These are phyloP conservation scores for Alectoris magna DNA, from an alignment of 2,797 vertebrate genomes.

Conservation along the genomic window DNA sequence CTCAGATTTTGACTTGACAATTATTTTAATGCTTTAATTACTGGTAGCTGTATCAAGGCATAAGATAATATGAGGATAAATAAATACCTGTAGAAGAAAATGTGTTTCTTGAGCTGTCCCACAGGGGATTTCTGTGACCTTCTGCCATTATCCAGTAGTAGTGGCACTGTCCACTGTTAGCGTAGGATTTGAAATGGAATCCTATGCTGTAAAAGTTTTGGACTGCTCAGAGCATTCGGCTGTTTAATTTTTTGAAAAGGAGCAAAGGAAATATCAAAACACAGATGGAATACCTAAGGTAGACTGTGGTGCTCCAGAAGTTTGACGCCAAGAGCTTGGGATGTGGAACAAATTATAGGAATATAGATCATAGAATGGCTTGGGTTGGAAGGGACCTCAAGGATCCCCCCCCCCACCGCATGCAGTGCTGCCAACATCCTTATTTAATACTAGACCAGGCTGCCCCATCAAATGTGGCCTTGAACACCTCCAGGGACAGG, in stretches of 20 bases:
- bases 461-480: no score
- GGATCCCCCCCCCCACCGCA: no score
- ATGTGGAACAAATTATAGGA: background rate
- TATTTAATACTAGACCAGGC: no score
- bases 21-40: background rate
- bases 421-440: no score
- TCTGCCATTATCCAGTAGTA: background rate
- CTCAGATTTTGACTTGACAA: background rate
- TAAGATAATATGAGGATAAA: background rate
- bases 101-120: background rate
- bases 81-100: background rate
- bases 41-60: rapidly evolving
- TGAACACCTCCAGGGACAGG: no score
- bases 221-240: background rate
- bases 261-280: background rate
- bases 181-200: background rate
- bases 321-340: background rate
- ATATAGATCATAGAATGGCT: background rate
- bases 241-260: background rate
- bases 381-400: no score
- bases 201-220: background rate
- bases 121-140: background rate
- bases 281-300: background rate
- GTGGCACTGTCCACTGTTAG: background rate
- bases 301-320: background rate